Base-by-base conservation (phyloP, 2,113 vertebrate genomes). In the Casuarius casuarius region DNA sequence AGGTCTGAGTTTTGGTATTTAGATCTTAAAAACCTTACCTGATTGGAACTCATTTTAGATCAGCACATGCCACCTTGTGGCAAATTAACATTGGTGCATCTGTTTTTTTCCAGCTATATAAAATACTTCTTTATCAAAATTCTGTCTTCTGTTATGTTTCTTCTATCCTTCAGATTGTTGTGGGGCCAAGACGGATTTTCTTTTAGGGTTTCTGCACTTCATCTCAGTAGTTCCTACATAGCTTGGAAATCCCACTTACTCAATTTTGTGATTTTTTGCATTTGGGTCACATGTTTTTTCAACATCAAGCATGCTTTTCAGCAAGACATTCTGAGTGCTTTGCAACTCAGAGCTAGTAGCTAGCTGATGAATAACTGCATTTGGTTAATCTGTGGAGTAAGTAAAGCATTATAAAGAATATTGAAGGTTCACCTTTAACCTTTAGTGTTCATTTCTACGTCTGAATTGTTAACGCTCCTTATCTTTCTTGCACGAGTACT, bases 41-140 rank as follows among this genome's bases (percentile, higher is more conserved):
- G 65, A 3, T 49, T 48, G 74, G 23, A 61, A 48, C 6, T 77
- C 3, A 23, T 85, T 51, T 42, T 40, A 17, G 75, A 73, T 59
- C 63, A 70, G 35, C 89, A 29, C 54, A 9, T 92, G 95, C 94
- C 95, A 84, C 79, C 89, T 78, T 84, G 94, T 92, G 95, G 92
- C 89, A 84, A 10, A 48, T 78, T 20, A 62, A 7, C 91, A 29
- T 31, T 31, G 3, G 2, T 90, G 84, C 89, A 26, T 4, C 63
- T 44, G n/a, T 78, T 13, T 61, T 46, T 54, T 61, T 22, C 38
- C 70, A 9, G 4, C 83, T 58, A 28, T 11, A 4, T 13, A 1
- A 16, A 89, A 2, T 15, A 0, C 46, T 54, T 10, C 40, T 52
- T 62, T 20, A 6, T 31, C 2, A 6, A 13, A 19, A 5, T 54